Base-by-base conservation (phyloP, 2,797 vertebrate species). In the Babyrousa celebensis region DNA sequence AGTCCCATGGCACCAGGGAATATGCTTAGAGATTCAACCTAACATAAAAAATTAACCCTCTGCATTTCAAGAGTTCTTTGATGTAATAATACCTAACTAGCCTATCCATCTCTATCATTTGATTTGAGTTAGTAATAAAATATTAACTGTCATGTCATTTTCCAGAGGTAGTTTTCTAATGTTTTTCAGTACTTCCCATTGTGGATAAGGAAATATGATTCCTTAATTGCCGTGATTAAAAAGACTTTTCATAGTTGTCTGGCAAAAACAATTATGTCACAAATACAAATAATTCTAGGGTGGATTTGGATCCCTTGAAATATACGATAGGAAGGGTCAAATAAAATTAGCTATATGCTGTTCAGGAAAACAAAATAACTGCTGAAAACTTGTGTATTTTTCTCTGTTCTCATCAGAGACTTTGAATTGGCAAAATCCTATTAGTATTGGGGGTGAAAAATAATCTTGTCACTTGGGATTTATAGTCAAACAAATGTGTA, bases 101-200 rank as follows among this genome's bases (percentile, higher is more conserved):
- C 56, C 29, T 82, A 89, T 92, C 63, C 75, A 84, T 95, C 27
- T 93, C 63, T 98, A 75, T 82, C 77, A 79, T 96, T 97, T 97
- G 95, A 23, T 89, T 96, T 97, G n/a, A 97, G 17, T 83, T 89
- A 97, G 67, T 27, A 96, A 68, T 88, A 36, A 89, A 94, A 71
- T 90, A 6, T 95, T 96, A 86, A 85, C 80, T 95, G 32, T 14
- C 72, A 70, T 52, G 1, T n/a, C 80, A 54, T 78, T 79, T 95
- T 85, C 12, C 94, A 95, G 72, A 74, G 0, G 94, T 36, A 58
- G 43, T 60, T 79, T 70, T 94, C 36, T n/a, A 90, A 85, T 36
- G 96, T 96, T 96, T 96, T 88, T 58, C 90, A 70, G 29, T 83
- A 86, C 32, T 71, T 82, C 78, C 65, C 15, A 96, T 75, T 94